Evolutionary conservation across 2,888 invertebrate species (phyloP), one percentile per base, ranked within the genome.

Genomic region (Sesia bembeciformis): DNA sequence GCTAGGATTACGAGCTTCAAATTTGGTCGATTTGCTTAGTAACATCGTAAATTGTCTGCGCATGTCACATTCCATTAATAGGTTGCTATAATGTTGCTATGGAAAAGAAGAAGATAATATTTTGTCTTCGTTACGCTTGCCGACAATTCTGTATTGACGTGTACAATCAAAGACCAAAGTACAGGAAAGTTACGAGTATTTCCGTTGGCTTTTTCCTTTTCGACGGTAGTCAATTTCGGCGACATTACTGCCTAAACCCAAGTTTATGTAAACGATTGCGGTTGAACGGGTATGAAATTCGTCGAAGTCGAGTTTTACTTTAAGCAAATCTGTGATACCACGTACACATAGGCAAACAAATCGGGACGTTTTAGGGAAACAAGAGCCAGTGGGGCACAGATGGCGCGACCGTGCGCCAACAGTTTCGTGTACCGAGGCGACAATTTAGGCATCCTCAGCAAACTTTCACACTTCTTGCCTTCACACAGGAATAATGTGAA

Each of bases 401-500:
- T 77, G 78, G 68, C 66, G 65, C 64, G 57, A 39, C 61, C 64
- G 64, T 59, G 62, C 64, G 60, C 63, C 65, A 63, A 63, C 70
- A 67, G 71, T 68, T 67, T 67, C 65, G 61, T 64, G 70, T 68
- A 61, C 65, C 66, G 65, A 67, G 70, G 73, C 69, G 74, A 77
- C 78, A 74, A 78, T 78, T 79, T 79, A 74, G 75, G 64, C 73
- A 70, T 70, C 71, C 66, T 58, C 66, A 59, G 58, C 72, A 51
- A 52, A 81, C 68, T 80, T 76, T 61, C 60, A 65, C 71, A 68
- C 76, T 79, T 77, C 75, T 75, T 75, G 76, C 58, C 57, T 63
- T 60, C 55, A 53, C 67, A 65, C 72, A 70, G 72, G 74, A 81
- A 76, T 81, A 81, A 83, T 81, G 78, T 72, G 72, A 68, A 77